phyloP scores from a whole-genome alignment of 2,888 invertebrate species.

The Andrena marginata region DNA sequence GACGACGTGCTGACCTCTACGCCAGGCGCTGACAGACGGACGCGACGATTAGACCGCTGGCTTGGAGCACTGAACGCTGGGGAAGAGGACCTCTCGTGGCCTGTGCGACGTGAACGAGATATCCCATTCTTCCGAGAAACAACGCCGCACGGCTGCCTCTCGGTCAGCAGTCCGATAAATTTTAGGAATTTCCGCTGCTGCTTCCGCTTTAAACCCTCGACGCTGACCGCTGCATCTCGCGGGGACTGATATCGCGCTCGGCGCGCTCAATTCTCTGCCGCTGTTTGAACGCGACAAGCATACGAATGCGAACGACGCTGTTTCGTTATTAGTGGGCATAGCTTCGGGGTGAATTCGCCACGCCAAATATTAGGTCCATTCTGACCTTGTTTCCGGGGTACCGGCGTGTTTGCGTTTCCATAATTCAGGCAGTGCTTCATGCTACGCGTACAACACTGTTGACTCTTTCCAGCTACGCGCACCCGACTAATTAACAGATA shows the following conservation, averaged over 20 bases:
- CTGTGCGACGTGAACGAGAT: conserved; percentile 25
- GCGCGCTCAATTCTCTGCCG: too few species aligned
- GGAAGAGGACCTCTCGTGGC: conserved; percentile 14
- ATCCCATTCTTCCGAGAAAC: conserved; percentile 34
- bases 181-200: not conserved
- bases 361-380: not conserved
- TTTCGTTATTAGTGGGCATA: not conserved
- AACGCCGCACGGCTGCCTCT: not conserved
- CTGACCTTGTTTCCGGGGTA: too few species aligned
- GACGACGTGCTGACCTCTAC: conserved; percentile 51
- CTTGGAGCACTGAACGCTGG: conserved; percentile 11
- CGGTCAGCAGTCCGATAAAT: not conserved
- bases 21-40: conserved; percentile 71
- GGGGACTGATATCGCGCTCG: too few species aligned
- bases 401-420: too few species aligned
- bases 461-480: too few species aligned
- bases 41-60: conserved; percentile 73
- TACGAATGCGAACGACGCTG: too few species aligned
- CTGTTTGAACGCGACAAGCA: too few species aligned
- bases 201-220: too few species aligned
- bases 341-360: conserved; percentile 3
- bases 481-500: too few species aligned
- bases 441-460: too few species aligned
- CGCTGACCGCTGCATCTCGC: too few species aligned
- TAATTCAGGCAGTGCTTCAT: too few species aligned